phyloP scores from a whole-genome alignment of 2,888 invertebrate species.

The Dorcus hopei region DNA sequence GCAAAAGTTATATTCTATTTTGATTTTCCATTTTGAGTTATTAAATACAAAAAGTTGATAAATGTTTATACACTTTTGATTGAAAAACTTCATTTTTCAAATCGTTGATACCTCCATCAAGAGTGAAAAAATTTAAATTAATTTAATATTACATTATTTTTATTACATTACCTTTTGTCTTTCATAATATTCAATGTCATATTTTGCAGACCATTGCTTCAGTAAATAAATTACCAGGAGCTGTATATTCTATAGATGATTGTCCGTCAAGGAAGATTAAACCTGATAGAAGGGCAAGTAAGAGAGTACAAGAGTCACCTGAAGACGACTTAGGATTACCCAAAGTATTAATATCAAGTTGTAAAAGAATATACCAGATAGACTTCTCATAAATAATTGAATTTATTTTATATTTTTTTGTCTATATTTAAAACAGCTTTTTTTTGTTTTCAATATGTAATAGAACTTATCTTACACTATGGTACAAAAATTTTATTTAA shows the following conservation, averaged over 20 bases:
- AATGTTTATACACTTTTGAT: too few relatives aligned
- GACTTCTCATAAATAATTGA: slow-evolving; percentile 42
- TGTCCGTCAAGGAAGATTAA: slow-evolving; percentile 52
- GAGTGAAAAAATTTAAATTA: too few relatives aligned
- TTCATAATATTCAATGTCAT: too few relatives aligned
- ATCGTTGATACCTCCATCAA: too few relatives aligned
- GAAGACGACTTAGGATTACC: slow-evolving; percentile 5
- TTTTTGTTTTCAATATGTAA: slow-evolving; percentile 43
- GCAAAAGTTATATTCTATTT: too few relatives aligned
- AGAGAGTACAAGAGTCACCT: background rate
- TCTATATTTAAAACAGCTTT: slow-evolving; percentile 29
- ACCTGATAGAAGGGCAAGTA: slow-evolving; percentile 30
- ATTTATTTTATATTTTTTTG: slow-evolving; percentile 33
- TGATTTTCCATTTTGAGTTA: too few relatives aligned
- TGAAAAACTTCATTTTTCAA: too few relatives aligned
- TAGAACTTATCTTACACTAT: slow-evolving; percentile 55
- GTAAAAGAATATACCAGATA: slow-evolving; percentile 56
- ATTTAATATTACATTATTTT: too few relatives aligned
- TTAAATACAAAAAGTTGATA: too few relatives aligned
- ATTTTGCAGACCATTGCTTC: slow-evolving; percentile 55
- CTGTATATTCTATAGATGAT: slow-evolving; percentile 57
- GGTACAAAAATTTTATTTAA: slow-evolving; percentile 56
- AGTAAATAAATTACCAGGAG: slow-evolving; percentile 55
- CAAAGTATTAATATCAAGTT: slow-evolving; percentile 33
- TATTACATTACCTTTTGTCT: too few relatives aligned